Percentiles rank a stretch among this genome's conserved stretches.
Conservation (phyloP, 2,888 invertebrate genomes). For the Autographa gamma region DNA sequence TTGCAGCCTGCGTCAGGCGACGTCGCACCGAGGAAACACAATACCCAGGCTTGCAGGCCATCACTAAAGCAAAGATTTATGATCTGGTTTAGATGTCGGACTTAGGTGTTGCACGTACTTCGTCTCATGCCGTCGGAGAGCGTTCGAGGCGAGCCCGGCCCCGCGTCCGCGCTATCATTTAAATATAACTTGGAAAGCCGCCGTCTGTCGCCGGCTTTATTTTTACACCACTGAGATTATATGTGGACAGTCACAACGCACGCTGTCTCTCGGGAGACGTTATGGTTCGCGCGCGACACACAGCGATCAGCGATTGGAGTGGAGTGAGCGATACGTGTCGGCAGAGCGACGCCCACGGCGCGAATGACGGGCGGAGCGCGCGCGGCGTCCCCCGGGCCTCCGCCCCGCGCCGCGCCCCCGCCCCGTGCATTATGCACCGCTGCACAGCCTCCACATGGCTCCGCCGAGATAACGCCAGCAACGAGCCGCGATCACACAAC, state of each 20-base stretch:
- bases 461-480: constrained; percentile 73
- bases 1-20: constrained; percentile 10
- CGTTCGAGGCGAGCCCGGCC: constrained; percentile 79
- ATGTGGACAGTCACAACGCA: constrained; percentile 77
- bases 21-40: constrained; percentile 58
- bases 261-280: constrained; percentile 75
- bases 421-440: constrained; percentile 81
- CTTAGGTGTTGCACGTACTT: constrained; percentile 82
- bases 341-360: constrained; percentile 72
- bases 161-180: constrained; percentile 85
- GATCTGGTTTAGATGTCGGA: constrained; percentile 70
- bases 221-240: constrained; percentile 83
- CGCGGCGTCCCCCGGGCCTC: constrained; percentile 63
- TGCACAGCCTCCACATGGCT: constrained; percentile 84
- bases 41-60: constrained; percentile 61
- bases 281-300: constrained; percentile 59
- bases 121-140: constrained; percentile 83
- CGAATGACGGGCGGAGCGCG: constrained; percentile 76
- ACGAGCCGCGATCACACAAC: constrained; percentile 68
- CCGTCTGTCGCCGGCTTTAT: constrained; percentile 87
- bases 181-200: constrained; percentile 86
- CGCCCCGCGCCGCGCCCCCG: constrained; percentile 59
- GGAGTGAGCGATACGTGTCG: constrained; percentile 62
- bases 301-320: constrained; percentile 50
- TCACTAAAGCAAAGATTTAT: constrained; percentile 65